These are phyloP conservation scores for Gibbula magus DNA, from an alignment of 2,888 invertebrate genomes.

Conservation along the genomic window DNA sequence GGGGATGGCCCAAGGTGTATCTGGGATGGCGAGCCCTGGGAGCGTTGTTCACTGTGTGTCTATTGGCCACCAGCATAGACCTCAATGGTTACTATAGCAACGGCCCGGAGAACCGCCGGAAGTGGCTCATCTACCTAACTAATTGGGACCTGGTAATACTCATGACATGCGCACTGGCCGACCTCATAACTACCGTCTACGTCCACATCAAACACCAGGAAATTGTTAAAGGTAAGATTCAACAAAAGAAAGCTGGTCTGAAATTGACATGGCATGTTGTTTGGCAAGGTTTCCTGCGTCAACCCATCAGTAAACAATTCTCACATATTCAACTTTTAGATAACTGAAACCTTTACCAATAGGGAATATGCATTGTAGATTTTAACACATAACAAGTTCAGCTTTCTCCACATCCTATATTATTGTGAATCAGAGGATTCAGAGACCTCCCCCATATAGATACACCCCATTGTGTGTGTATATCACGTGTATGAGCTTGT, in stretches of 20 bases:
- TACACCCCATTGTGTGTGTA: too few relatives aligned
- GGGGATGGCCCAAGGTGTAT: not conserved
- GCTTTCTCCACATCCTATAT: too few relatives aligned
- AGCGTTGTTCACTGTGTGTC: not conserved
- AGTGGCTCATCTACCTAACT: slow-evolving; percentile 7
- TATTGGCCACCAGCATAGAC: not conserved
- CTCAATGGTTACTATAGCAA: not conserved
- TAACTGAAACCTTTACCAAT: too few relatives aligned
- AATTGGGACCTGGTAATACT: not conserved
- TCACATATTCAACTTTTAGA: too few relatives aligned
- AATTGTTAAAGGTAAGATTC: not conserved
- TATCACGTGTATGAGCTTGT: too few relatives aligned
- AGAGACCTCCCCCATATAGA: too few relatives aligned
- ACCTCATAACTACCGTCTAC: not conserved
- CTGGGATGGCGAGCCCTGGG: not conserved
- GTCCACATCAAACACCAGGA: not conserved
- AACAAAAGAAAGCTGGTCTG: not conserved
- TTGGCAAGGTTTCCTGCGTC: too few relatives aligned
- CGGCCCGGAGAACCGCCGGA: not conserved
- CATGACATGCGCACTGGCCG: not conserved
- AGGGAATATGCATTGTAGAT: too few relatives aligned
- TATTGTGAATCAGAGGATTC: too few relatives aligned
- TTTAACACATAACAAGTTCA: too few relatives aligned
- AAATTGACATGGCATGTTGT: too few relatives aligned
- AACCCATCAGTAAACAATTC: too few relatives aligned